Conservation (phyloP, 2,888 invertebrate genomes). For the Scotopteryx bipunctaria region DNA sequence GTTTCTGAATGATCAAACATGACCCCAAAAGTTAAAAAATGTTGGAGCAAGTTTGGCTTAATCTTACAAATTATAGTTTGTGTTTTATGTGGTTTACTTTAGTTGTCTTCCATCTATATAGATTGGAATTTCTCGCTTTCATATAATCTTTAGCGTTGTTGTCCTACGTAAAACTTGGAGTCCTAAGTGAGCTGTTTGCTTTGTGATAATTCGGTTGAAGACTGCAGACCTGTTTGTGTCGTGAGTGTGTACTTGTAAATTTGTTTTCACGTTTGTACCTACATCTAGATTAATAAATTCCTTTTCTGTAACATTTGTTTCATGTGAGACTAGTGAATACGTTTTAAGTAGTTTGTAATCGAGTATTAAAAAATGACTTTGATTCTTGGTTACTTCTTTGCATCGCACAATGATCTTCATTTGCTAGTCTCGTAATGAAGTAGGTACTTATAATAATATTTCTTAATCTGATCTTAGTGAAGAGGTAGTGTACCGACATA, state of each 20-base stretch:
- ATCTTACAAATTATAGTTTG: too few relatives aligned
- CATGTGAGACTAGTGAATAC: slow-evolving; percentile 27
- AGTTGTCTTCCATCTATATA: too few relatives aligned
- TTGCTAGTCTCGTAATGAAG: slow-evolving; percentile 19
- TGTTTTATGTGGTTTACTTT: too few relatives aligned
- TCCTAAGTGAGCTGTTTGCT: slow-evolving; percentile 61
- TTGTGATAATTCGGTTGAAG: slow-evolving; percentile 78
- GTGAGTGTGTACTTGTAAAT: slow-evolving; percentile 67
- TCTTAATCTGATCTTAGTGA: slow-evolving; percentile 7
- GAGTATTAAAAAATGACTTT: neutral
- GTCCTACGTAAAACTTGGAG: slow-evolving; percentile 44
- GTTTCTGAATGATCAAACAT: neutral
- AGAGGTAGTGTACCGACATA: slow-evolving; percentile 7
- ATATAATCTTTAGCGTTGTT: neutral
- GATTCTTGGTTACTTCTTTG: too few relatives aligned
- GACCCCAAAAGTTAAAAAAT: too few relatives aligned
- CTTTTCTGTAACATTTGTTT: slow-evolving; percentile 36
- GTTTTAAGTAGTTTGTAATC: neutral
- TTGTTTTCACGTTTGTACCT: slow-evolving; percentile 65
- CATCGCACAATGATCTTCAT: neutral
- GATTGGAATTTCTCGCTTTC: too few relatives aligned
- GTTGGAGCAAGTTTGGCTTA: too few relatives aligned
- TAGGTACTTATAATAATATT: slow-evolving; percentile 13
- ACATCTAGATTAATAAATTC: slow-evolving; percentile 55
- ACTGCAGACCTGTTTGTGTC: slow-evolving; percentile 74